Base-by-base conservation (phyloP, 1,140 invertebrate species). In the Arctopsyche grandis region DNA sequence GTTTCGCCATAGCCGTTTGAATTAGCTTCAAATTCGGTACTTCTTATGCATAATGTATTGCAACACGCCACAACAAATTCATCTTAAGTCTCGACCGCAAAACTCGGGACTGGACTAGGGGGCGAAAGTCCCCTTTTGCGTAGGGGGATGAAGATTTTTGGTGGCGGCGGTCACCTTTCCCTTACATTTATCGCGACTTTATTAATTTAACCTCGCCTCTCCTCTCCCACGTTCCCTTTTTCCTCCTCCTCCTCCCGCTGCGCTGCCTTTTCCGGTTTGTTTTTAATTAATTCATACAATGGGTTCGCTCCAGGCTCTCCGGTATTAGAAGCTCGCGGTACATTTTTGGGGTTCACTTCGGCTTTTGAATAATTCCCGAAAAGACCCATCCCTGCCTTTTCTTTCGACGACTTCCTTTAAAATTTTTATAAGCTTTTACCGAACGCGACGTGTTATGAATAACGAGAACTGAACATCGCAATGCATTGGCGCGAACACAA, bases 251-350 rank as follows among this genome's bases (percentile, higher is more conserved):
- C 29, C 29, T 38, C 1, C 29, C 1, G 7, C 29, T 7, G 29
- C 29, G 29, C 29, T 52, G 48, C 48, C 48, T 14, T 52, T 52
- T 52, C 48, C 48, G 22, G 71, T 74, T 74, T 74, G 71, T 74
- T 74, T 74, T 74, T 74, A 74, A 74, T 74, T 74, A 74, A 74
- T 74, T 74, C 71, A 74, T 56, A 56, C 71, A 56, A 74, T n/a
- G 43, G 46, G 7, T 10, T 52, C 48, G 48, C 48, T 24, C 63
- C 63, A 38, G 29, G 29, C 29, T 38, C 29, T 38, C 29, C 29
- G 29, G 29, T 38, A 38, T 38, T 38, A 38, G 29, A 38, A 38
- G 29, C 29, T 38, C 22, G 52, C 16, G 63, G 63, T 16, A 66
- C n/a, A 66, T 66, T 66, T 66, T 66, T 66, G 24, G 22, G 63